Evolutionary conservation across 2,113 vertebrate species (phyloP), one percentile per base, ranked within the genome.

Genomic region (Tetraodon nigroviridis): DNA sequence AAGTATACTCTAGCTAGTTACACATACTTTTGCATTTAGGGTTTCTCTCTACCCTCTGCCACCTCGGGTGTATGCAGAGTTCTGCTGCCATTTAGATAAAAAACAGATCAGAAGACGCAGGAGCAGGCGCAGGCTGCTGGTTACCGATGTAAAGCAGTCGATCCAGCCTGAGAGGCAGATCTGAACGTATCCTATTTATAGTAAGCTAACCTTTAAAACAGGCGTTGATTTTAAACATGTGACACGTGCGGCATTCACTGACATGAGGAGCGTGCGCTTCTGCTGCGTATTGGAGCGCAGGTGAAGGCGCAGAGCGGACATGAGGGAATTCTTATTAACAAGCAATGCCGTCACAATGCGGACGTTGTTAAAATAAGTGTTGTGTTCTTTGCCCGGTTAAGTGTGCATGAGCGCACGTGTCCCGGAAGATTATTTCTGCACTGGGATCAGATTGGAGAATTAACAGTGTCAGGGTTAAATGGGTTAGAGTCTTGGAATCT

Each of bases 11-110:
- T 63, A 20, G 7, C 40, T 10, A 32, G 6, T 32, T 32, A 32
- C 29, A 10, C 8, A 32, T 32, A 32, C 6, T 32, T 32, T 32
- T 73, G 55, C 48, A 47, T 59, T 71, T 73, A 78, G 51, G 50
- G 58, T 64, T 61, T 21, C 21, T 64, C 76, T 40, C 53, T 56
- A 46, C 21, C 84, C 76, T 40, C 53, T 56, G 42, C 21, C 84
- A 77, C 83, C 81, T 83, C 81, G 86, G 81, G 59, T 65, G 40
- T 67, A 22, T 54, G 63, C 59, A 70, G 59, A 58, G 46, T 66
- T 75, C 19, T 61, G 37, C 58, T 71, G 65, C 57, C 17, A 55
- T 60, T 67, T 62, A 51, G 61, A 69, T 55, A 18, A 40, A 61
- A 73, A 78, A 37, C 18, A 52, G 20, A 65, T 37, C 11, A 46